Base-by-base conservation (phyloP, 2,113 vertebrate species). In the Oxyruncus cristatus region DNA sequence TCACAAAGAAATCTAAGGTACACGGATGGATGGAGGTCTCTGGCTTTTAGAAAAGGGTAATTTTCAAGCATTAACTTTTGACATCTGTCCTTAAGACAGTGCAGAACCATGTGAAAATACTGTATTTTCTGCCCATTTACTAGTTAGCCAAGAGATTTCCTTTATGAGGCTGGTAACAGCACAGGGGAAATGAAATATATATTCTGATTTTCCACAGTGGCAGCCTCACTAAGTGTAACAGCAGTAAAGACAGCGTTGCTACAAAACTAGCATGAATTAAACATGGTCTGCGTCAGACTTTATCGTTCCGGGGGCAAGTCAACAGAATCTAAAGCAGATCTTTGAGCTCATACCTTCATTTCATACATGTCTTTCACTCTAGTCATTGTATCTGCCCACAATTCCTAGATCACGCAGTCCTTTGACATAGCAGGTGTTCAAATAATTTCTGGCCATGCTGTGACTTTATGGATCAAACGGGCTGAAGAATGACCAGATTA, bases 21-120 rank as follows among this genome's bases (percentile, higher is more conserved):
- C 7, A 3, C 0, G 5, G 28, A 23, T 3, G 3, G 30, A 41
- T 44, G 35, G 42, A 89, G 8, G 18, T 59, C 16, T 35, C 28
- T 28, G 14, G 44, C 56, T 72, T 73, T 76, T 3, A 59, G 46
- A 80, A 82, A 55, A 86, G 15, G 21, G 35, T 46, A 16, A 59
- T 93, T 89, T 85, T 77, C 39, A 67, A 55, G 47, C 52, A 68
- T 65, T 55, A 67, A 27, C 24, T 73, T 79, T 67, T 66, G 26
- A 74, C 13, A 56, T 30, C 46, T 53, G 42, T 37, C 18, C 68
- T 91, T 77, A 58, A 80, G 80, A 73, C 24, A 42, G 75, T 68
- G 28, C 26, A 63, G 73, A 80, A 73, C 14, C 46, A 42, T 22
- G 49, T 15, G 4, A 72, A 78, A 92, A 89, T 41, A 49, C 8